These are phyloP conservation scores for Acronicta alni DNA, from an alignment of 2,888 invertebrate species.

Conservation along the genomic window DNA sequence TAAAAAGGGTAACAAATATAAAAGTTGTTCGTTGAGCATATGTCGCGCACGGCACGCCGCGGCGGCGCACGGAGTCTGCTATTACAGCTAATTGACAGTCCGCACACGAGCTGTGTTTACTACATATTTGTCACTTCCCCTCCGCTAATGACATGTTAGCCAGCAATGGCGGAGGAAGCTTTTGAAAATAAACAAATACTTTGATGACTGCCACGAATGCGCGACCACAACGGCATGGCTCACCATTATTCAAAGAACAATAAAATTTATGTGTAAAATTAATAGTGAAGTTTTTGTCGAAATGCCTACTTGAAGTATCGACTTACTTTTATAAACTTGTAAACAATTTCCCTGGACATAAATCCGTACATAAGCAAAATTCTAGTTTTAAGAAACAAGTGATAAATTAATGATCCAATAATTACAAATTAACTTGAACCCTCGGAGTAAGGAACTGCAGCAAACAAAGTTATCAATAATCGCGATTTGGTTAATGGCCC, in stretches of 20 bases:
- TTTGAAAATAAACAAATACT: slow-evolving; percentile 74
- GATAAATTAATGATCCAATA: slow-evolving; percentile 37
- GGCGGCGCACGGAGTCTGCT: slow-evolving; percentile 68
- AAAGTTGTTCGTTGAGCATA: slow-evolving; percentile 79
- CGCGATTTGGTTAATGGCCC: slow-evolving; percentile 83
- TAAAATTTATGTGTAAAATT: slow-evolving; percentile 14
- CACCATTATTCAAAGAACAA: slow-evolving; percentile 43
- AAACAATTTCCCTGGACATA: slow-evolving; percentile 13
- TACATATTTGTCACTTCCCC: slow-evolving; percentile 85
- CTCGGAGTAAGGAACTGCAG: slow-evolving; percentile 52
- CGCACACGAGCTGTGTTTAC: slow-evolving; percentile 77
- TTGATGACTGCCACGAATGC: slow-evolving; percentile 49
- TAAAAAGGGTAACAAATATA: slow-evolving; percentile 82
- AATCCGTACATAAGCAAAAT: neutral
- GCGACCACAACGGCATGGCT: slow-evolving; percentile 44
- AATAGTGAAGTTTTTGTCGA: slow-evolving; percentile 6
- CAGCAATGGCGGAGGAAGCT: slow-evolving; percentile 66
- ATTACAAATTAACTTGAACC: slow-evolving; percentile 37
- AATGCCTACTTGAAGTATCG: neutral
- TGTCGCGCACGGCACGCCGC: slow-evolving; percentile 61
- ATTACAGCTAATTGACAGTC: slow-evolving; percentile 85
- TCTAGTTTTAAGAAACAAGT: slow-evolving; percentile 21
- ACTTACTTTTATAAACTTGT: slow-evolving; percentile 19
- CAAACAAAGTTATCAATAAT: slow-evolving; percentile 87
- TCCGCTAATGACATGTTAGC: slow-evolving; percentile 78